Conservation (phyloP, 2,113 vertebrate species). For the Plectropomus leopardus region DNA sequence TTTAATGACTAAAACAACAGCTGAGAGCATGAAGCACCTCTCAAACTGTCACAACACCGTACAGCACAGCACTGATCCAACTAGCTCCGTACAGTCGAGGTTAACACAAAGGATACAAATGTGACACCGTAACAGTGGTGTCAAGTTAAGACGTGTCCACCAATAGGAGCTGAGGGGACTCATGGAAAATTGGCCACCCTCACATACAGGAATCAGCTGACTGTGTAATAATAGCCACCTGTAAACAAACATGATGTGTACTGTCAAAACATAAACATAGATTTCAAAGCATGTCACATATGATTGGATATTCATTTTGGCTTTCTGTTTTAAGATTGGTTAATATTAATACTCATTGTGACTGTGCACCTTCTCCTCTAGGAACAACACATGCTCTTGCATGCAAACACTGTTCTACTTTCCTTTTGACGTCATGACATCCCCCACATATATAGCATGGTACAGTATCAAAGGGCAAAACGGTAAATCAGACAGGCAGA, state of each 20-base stretch:
- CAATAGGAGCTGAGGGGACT: neutral
- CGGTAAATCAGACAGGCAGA: conserved; percentile 16
- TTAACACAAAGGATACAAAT: conserved; percentile 24
- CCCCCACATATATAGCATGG: neutral
- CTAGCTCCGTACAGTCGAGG: neutral
- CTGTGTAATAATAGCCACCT: conserved; percentile 42
- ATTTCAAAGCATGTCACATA: neutral
- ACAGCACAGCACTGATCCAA: neutral
- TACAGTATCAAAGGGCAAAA: neutral
- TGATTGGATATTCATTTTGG: conserved; percentile 28
- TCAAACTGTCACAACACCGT: neutral
- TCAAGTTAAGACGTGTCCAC: conserved; percentile 6
- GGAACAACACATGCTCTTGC: neutral
- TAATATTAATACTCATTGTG: conserved; percentile 1
- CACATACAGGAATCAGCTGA: conserved; percentile 21
- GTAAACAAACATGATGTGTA: conserved; percentile 49
- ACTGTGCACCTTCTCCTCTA: neutral
- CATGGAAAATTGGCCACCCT: conserved; percentile 38
- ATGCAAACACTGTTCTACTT: conserved; percentile 5
- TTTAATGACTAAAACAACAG: conserved; percentile 23
- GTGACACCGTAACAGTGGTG: conserved; percentile 33
- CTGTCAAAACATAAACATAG: conserved; percentile 26
- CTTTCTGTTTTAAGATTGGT: conserved; percentile 1
- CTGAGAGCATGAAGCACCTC: neutral
- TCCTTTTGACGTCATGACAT: conserved; percentile 7